Base-by-base conservation (phyloP, 2,113 vertebrate species). In the Lipotes vexillifer region DNA sequence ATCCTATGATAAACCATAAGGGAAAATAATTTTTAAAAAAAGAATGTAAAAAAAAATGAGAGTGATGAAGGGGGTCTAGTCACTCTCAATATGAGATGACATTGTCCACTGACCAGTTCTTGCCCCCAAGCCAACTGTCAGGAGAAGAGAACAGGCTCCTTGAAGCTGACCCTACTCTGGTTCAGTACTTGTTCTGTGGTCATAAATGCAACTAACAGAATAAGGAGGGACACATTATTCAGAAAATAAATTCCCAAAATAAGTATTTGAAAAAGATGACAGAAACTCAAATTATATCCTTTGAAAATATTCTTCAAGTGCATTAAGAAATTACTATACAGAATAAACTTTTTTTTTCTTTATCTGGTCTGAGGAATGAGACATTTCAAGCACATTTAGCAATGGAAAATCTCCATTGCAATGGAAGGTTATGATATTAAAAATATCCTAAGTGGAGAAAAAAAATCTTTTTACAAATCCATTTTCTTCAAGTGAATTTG, bases 61-160 rank as follows among this genome's bases (percentile, higher is more conserved):
- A 44, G 33, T 25, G 72, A 33, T 1, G 0, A 1, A 23, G 17
- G 36, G 57, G 31, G 2, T 20, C 29, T 27, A 10, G 4, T 36
- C 31, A 0, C 8, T 23, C 41, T 3, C 0, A 0, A 9, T 9
- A 3, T 5, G 2, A 9, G 57, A 14, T 0, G 2, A 10, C 81
- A 0, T 21, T 17, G 27, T 29, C 41, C 61, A 2, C 14, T 7
- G 7, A 18, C 6, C 6, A 20, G 17, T 4, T 27, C 2, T 33
- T 2, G 17, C 6, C n/a, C 38, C 15, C 1, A 8, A 10, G 12
- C 13, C 3, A 23, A 36, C 0, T 1, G 1, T 65, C 33, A 9
- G 6, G 5, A 29, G n/a, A 8, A 27, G 0, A 29, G 46, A 17
- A 33, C 18, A 31, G 41, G 5, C 23, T 9, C 11, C 9, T 23